Evolutionary conservation across 2,113 vertebrate genomes (phyloP).

Genomic region (sheep (Ovis aries)): DNA sequence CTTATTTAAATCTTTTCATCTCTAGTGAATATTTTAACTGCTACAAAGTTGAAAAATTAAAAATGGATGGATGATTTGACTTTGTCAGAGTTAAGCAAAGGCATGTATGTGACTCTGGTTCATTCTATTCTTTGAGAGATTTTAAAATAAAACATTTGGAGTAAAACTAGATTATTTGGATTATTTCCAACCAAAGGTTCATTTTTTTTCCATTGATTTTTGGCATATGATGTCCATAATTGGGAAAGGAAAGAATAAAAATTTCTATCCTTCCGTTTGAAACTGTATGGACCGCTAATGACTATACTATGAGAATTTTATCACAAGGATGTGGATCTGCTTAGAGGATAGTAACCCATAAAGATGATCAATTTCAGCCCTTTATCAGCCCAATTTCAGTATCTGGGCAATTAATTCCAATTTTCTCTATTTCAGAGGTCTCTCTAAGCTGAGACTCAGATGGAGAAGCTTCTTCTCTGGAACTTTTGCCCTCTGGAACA

Average conservation of each 20-base stretch:
- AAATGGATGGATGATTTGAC: neutral
- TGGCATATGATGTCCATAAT: neutral
- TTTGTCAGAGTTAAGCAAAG: neutral
- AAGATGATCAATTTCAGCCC: neutral
- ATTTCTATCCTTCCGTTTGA: neutral
- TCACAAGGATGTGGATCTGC: neutral
- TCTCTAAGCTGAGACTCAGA: neutral
- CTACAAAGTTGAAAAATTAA: neutral
- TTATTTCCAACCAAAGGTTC: neutral
- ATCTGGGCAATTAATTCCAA: neutral
- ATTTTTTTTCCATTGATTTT: neutral
- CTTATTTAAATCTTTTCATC: neutral
- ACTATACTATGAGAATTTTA: neutral
- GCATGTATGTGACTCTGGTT: neutral
- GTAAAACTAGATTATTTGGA: neutral
- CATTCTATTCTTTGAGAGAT: neutral
- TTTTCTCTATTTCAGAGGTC: neutral
- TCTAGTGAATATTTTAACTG: conserved; percentile 19
- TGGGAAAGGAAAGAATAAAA: neutral
- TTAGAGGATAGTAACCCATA: neutral
- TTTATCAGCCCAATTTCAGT: neutral
- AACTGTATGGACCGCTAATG: neutral
- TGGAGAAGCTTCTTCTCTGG: neutral
- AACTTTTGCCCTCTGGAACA: neutral
- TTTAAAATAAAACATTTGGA: neutral